Percentiles rank a stretch among this genome's conserved stretches.
These are phyloP conservation scores for Nothura maculosa DNA, from an alignment of 2,797 vertebrate genomes.

Conservation along the genomic window DNA sequence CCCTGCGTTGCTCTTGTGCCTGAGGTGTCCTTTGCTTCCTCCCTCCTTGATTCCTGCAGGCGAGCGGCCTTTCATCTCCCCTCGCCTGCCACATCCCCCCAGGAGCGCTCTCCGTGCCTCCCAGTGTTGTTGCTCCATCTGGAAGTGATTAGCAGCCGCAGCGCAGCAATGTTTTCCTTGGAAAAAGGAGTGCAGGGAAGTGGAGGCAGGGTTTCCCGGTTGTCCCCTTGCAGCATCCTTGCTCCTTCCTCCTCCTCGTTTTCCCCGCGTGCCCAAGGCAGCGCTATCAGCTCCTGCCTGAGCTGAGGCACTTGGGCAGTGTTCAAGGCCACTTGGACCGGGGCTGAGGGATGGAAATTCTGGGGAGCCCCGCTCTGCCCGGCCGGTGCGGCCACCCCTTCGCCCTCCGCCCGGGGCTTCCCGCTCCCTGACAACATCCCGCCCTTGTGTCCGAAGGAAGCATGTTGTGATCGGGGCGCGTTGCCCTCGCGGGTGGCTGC, in stretches of 20 bases:
- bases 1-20: neutral
- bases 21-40: neutral
- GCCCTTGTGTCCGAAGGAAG: neutral
- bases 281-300: neutral
- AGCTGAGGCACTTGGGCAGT: neutral
- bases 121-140: conserved; percentile 21
- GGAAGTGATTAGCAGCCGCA: conserved; percentile 39
- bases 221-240: neutral
- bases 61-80: neutral
- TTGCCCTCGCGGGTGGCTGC: neutral
- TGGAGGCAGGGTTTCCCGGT: neutral
- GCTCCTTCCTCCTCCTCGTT: neutral
- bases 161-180: conserved; percentile 19
- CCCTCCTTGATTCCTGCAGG: neutral
- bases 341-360: neutral
- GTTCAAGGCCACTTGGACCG: neutral
- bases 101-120: neutral
- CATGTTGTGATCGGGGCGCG: accelerated
- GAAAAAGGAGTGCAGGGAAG: neutral
- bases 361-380: neutral
- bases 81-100: accelerated
- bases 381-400: neutral
- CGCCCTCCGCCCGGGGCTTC: neutral
- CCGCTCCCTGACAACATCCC: neutral
- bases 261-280: neutral